A percentile compares a stretch with the other conserved stretches of the same genome.
These are phyloP conservation scores for Patella caerulea DNA, from an alignment of 2,888 invertebrate species.

Conservation along the genomic window DNA sequence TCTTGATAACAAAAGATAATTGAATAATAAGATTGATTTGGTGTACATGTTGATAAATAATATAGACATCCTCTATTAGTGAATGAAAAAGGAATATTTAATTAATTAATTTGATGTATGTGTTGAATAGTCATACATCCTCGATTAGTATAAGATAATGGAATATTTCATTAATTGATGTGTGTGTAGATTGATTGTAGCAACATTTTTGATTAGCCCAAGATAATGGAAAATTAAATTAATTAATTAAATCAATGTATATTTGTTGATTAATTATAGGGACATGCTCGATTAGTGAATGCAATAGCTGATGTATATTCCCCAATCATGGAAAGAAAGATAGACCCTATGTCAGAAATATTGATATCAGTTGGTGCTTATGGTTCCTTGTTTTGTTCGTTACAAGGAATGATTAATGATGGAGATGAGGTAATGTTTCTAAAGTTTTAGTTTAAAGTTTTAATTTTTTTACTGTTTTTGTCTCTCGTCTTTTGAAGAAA, in stretches of 20 bases:
- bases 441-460: no score
- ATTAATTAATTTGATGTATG: no score
- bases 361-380: conserved; percentile 94
- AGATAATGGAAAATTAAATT: not conserved
- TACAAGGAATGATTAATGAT: conserved; percentile 88
- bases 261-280: conserved; percentile 75
- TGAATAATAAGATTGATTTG: no score
- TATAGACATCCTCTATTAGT: no score
- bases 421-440: conserved; percentile 75
- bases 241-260: not conserved
- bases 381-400: conserved; percentile 89
- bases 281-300: conserved; percentile 90
- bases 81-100: no score
- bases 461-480: no score
- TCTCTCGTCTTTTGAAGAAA: no score
- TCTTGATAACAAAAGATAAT: no score
- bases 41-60: no score
- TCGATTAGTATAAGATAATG: no score
- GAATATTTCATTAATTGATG: no score
- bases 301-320: conserved; percentile 89
- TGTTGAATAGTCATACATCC: no score
- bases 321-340: conserved; percentile 79
- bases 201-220: not conserved
- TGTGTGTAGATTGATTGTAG: not conserved
- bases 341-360: conserved; percentile 90